Conservation (phyloP, 2,113 vertebrate genomes). For the Crotalus horridus region DNA sequence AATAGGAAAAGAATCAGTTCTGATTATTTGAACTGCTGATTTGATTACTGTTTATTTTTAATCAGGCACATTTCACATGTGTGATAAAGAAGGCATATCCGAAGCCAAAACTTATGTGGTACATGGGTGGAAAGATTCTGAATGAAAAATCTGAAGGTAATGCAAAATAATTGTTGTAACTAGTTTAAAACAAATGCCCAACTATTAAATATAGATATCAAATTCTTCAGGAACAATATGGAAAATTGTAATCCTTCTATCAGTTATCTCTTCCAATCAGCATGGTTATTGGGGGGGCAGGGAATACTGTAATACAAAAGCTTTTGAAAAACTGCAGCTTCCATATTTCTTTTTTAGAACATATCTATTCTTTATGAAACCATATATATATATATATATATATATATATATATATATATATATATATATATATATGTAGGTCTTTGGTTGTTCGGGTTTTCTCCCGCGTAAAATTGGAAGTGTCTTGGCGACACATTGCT, state of each 20-base stretch:
- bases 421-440: no score
- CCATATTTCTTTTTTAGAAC: background rate
- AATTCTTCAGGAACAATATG: background rate
- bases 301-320: background rate
- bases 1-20: background rate
- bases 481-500: no score
- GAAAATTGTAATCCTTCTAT: background rate
- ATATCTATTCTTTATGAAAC: background rate
- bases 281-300: background rate
- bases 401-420: no score
- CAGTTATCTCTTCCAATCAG: background rate
- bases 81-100: constrained; percentile 42
- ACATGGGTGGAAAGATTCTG: background rate
- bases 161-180: rapidly evolving
- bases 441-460: no score
- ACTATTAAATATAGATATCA: background rate
- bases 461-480: no score
- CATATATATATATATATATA: no score
- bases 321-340: no score
- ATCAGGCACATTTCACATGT: constrained; percentile 38
- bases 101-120: constrained; percentile 44
- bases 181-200: background rate
- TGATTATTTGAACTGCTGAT: background rate
- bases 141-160: constrained; percentile 38
- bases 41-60: background rate